Evolutionary conservation across 2,797 vertebrate species (phyloP).

Genomic region (Erpetoichthys calabaricus): DNA sequence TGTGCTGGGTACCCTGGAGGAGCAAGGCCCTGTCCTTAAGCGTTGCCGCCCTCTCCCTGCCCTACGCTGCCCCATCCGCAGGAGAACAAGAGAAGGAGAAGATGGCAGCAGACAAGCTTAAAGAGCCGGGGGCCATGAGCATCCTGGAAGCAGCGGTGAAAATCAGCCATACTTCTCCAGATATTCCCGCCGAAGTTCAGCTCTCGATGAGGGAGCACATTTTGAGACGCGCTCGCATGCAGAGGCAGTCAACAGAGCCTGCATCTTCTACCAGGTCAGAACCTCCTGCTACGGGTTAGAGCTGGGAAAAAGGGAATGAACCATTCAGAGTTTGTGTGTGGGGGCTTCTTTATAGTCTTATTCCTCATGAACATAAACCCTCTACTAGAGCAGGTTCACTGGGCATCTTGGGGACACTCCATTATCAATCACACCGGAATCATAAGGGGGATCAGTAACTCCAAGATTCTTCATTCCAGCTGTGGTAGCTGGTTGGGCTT

Average conservation of each 20-base stretch:
- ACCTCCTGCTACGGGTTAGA: neutral
- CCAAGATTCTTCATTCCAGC: too few relatives aligned
- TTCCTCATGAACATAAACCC: too few relatives aligned
- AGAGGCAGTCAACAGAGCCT: slow-evolving; percentile 86
- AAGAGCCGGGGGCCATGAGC: slow-evolving; percentile 68
- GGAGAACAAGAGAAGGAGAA: slow-evolving; percentile 34
- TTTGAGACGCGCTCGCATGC: slow-evolving; percentile 76
- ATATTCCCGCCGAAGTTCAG: slow-evolving; percentile 91
- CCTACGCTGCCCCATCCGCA: slow-evolving; percentile 25
- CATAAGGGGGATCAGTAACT: too few relatives aligned
- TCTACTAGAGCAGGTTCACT: too few relatives aligned
- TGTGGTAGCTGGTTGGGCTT: too few relatives aligned
- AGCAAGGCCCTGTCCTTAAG: slow-evolving; percentile 60
- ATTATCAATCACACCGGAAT: too few relatives aligned
- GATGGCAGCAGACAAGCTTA: slow-evolving; percentile 92
- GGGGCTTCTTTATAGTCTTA: too few relatives aligned
- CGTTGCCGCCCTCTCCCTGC: slow-evolving; percentile 35
- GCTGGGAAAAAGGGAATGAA: too few relatives aligned
- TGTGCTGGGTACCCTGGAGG: slow-evolving; percentile 77
- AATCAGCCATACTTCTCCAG: slow-evolving; percentile 95
- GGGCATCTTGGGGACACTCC: too few relatives aligned
- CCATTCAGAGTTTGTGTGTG: too few relatives aligned
- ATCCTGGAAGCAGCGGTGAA: slow-evolving; percentile 93
- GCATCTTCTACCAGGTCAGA: slow-evolving; percentile 83
- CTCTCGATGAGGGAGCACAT: slow-evolving; percentile 92